Percentiles rank a stretch among this genome's conserved stretches.
Evolutionary conservation across 64 coral and sea anemone species (phyloP).

Genomic region (Dendrophyllia cribrosa): DNA sequence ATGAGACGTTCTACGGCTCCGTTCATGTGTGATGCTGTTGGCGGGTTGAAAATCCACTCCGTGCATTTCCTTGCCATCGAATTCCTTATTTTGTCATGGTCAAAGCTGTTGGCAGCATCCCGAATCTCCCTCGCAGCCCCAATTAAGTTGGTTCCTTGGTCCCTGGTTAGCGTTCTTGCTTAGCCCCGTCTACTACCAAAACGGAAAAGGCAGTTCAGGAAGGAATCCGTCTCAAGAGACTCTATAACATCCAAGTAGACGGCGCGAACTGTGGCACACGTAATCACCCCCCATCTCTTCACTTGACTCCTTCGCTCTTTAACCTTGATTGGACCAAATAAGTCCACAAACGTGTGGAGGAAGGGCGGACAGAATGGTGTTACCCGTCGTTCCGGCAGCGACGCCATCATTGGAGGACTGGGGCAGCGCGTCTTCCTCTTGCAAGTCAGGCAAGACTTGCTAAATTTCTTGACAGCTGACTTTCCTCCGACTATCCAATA

Average conservation of each 20-base stretch:
- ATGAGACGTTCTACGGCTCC: conserved; percentile 45
- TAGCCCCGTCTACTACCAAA: conserved; percentile 38
- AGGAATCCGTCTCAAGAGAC: background rate
- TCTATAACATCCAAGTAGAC: conserved; percentile 37
- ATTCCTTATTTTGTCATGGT: conserved; percentile 38
- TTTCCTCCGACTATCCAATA: background rate
- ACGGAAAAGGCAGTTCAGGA: conserved; percentile 39
- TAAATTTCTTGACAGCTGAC: conserved; percentile 2
- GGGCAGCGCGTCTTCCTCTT: background rate
- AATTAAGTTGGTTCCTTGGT: conserved; percentile 62
- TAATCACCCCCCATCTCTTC: conserved; percentile 21
- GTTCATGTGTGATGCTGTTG: conserved; percentile 38
- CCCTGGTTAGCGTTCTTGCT: background rate
- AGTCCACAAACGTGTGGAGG: background rate
- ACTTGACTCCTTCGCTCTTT: background rate
- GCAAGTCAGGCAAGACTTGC: background rate
- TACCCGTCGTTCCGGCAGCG: background rate
- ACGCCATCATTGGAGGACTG: background rate
- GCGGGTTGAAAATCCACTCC: conserved; percentile 52
- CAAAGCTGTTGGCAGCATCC: conserved; percentile 28
- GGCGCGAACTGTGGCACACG: conserved; percentile 15
- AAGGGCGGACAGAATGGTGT: background rate
- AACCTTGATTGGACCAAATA: background rate
- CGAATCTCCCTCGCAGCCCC: conserved; percentile 30
- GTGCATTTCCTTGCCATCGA: conserved; percentile 50